These are phyloP conservation scores for Harlomillsia oculata DNA, from an alignment of 1,140 invertebrate genomes.

Conservation along the genomic window DNA sequence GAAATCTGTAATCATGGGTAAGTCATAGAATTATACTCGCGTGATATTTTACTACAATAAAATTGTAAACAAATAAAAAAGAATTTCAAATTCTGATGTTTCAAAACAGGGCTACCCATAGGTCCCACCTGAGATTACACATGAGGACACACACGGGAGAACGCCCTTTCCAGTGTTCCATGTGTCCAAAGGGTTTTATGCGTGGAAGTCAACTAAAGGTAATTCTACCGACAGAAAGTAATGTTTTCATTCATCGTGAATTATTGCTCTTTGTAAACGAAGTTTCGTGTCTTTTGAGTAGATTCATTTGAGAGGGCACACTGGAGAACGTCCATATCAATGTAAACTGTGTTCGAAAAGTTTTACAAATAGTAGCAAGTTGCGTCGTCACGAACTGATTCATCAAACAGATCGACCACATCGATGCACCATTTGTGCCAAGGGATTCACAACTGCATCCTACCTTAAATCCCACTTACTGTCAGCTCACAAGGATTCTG, in stretches of 20 bases:
- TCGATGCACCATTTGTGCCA: neutral
- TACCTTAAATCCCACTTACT: slow-evolving; percentile 1
- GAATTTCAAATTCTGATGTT: too few relatives aligned
- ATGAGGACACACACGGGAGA: slow-evolving; percentile 46
- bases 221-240: slow-evolving; percentile 44
- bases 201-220: slow-evolving; percentile 6
- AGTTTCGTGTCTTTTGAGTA: neutral
- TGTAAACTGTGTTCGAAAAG: slow-evolving; percentile 11
- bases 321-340: slow-evolving; percentile 14
- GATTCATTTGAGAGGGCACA: slow-evolving; percentile 43
- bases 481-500: neutral
- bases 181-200: slow-evolving; percentile 14
- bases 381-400: slow-evolving; percentile 2
- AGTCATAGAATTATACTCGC: too few relatives aligned
- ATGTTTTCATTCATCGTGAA: too few relatives aligned
- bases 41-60: too few relatives aligned
- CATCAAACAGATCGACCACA: neutral
- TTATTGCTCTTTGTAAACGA: neutral
- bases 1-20: slow-evolving; percentile 14
- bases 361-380: slow-evolving; percentile 6
- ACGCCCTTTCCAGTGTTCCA: slow-evolving; percentile 49
- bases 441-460: neutral
- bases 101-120: too few relatives aligned
- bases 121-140: slow-evolving; percentile 37
- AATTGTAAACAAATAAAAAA: too few relatives aligned